Conservation (phyloP, 2,113 vertebrate species). For the Tragulus kanchil region DNA sequence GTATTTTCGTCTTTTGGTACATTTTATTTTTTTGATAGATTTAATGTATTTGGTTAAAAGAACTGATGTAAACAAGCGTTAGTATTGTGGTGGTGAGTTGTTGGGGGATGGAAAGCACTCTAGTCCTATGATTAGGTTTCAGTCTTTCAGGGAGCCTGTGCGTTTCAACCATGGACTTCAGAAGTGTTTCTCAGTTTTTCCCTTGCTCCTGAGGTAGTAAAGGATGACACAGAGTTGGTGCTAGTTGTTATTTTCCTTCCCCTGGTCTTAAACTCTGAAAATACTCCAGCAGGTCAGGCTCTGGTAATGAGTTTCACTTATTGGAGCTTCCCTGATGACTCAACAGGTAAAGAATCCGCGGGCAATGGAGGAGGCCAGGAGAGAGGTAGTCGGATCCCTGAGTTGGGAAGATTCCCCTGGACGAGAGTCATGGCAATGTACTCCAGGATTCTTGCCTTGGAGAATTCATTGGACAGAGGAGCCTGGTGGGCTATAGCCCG, state of each 20-base stretch:
- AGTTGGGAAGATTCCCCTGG: neutral
- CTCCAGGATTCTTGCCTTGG: neutral
- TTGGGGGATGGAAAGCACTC: neutral
- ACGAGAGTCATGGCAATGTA: neutral
- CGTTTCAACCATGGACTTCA: neutral
- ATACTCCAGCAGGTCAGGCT: neutral
- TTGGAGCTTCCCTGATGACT: neutral
- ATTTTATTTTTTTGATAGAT: neutral
- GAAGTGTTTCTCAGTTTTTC: neutral
- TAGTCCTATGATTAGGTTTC: neutral
- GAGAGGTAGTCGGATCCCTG: neutral
- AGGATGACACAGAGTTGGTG: neutral
- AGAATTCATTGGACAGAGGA: neutral
- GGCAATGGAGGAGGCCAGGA: neutral
- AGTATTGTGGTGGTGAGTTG: neutral
- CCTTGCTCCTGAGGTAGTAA: neutral
- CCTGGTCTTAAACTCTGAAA: neutral
- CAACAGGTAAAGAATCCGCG: neutral
- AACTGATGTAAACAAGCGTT: neutral
- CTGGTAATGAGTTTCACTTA: neutral
- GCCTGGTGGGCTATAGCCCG: neutral
- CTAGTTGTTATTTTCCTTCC: neutral
- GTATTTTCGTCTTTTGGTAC: neutral
- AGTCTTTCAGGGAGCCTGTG: neutral
- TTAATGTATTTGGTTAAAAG: neutral